Base-by-base conservation (phyloP, 2,888 invertebrate genomes). In the Gastracanthus pulcherrimus region DNA sequence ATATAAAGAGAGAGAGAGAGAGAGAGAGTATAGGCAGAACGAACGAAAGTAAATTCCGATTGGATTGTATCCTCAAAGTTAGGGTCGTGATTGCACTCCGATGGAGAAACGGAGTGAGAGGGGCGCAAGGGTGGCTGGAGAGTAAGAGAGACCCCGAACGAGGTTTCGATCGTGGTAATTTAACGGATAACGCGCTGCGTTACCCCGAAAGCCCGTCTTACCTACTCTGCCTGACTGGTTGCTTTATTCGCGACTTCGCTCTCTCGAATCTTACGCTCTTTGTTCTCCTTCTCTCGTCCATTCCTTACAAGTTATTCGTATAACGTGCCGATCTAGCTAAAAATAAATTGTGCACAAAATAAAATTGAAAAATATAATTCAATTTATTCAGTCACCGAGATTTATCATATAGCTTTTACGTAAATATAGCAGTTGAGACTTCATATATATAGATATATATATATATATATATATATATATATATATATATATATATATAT, bases 81-180 rank as follows among this genome's bases (percentile, higher is more conserved):
- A 55, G 76, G 71, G 9, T 67, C 71, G 82, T 76, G 82, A 82
- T 82, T 82, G 79, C 67, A 38, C 62, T 51, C 51, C n/a, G n/a
- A n/a, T n/a, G 6, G 51, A 26, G 55, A 67, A 45, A 31, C 6
- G 58, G 51, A 23, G 41, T 66, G 51, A 76, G 70, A 60, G 41
- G 38, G 11, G 55, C 23, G 45, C 23, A 48, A 48, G 51, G 23
- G 67, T n/a, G 31, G 62, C 19, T 3, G 26, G 64, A 34, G 72
- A 4, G 31, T 41, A 34, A 41, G 23, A 19, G 38, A 51, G 31
- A 26, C 34, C n/a, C 31, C 16, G 71, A 82, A 82, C 58, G 60
- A 79, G 76, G 66, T 80, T 82, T 82, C 80, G 76, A 80, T 80
- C 76, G 76, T 58, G 82, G 80, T 82, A 82, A 82, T 82, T 80